Conservation (phyloP, 2,113 vertebrate genomes). For the Equus przewalskii region DNA sequence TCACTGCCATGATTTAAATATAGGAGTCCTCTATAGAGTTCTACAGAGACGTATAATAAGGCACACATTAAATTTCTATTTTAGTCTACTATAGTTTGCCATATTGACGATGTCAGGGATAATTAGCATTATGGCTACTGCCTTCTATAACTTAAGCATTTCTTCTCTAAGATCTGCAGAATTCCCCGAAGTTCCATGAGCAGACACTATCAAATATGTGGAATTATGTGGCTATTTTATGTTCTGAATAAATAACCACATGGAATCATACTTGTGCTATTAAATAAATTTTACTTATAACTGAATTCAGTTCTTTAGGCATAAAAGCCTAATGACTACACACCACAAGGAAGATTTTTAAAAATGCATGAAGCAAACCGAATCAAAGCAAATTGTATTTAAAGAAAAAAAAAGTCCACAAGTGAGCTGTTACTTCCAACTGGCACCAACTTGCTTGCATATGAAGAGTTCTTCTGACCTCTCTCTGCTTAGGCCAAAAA, state of each 20-base stretch:
- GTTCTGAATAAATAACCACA: slow-evolving; percentile 75
- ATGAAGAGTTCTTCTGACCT: neutral
- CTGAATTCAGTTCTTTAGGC: slow-evolving; percentile 75
- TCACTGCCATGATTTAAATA: slow-evolving; percentile 35
- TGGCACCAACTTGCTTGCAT: slow-evolving; percentile 50
- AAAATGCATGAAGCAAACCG: slow-evolving; percentile 79
- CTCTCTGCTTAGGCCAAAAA: neutral
- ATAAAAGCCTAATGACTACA: slow-evolving; percentile 74
- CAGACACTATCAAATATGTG: slow-evolving; percentile 62
- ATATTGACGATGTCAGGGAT: slow-evolving; percentile 49
- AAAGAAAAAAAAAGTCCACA: neutral
- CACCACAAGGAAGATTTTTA: slow-evolving; percentile 68
- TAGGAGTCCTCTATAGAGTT: neutral
- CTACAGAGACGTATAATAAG: neutral
- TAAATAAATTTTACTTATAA: slow-evolving; percentile 77
- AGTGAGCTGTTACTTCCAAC: slow-evolving; percentile 61
- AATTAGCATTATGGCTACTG: slow-evolving; percentile 51
- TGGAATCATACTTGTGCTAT: slow-evolving; percentile 63
- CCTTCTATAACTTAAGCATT: slow-evolving; percentile 36
- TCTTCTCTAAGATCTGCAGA: slow-evolving; percentile 37
- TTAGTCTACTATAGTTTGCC: neutral
- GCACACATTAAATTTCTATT: neutral
- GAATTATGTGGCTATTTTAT: slow-evolving; percentile 73
- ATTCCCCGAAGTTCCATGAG: neutral
- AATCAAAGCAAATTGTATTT: slow-evolving; percentile 73